Conservation (phyloP, 2,113 vertebrate species). For the Chloropsis hardwickii region DNA sequence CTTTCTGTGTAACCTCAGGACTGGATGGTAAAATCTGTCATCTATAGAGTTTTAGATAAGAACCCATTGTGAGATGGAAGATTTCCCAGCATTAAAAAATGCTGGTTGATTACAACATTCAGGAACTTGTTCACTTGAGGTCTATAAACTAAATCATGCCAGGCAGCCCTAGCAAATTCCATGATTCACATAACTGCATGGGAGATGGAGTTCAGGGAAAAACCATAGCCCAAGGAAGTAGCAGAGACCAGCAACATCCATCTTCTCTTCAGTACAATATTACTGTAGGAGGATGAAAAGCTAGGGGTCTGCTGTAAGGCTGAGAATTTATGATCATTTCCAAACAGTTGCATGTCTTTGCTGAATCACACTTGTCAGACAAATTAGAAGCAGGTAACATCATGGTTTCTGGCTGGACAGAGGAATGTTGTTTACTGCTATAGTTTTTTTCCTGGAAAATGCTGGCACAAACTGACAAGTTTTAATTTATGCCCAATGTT, state of each 20-base stretch:
- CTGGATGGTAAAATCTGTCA: background rate
- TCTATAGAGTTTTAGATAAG: background rate
- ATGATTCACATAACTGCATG: background rate
- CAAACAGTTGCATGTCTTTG: background rate
- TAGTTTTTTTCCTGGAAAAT: background rate
- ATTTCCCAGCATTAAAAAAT: background rate
- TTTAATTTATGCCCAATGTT: background rate
- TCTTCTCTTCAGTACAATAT: background rate
- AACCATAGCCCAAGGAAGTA: background rate
- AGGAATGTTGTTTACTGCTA: background rate
- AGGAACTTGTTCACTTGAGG: background rate
- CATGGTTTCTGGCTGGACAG: background rate
- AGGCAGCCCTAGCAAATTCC: background rate
- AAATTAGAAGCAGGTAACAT: constrained; percentile 45
- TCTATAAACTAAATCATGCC: background rate
- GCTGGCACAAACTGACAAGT: background rate
- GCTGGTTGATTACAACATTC: background rate
- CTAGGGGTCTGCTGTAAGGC: background rate
- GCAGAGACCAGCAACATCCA: background rate
- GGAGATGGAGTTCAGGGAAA: background rate
- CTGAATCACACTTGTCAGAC: background rate
- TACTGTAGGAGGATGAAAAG: background rate
- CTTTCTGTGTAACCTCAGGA: background rate
- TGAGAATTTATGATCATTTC: background rate
- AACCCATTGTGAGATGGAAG: background rate